Evolutionary conservation across 2,113 vertebrate species (phyloP).

Genomic region (Mustela lutreola): DNA sequence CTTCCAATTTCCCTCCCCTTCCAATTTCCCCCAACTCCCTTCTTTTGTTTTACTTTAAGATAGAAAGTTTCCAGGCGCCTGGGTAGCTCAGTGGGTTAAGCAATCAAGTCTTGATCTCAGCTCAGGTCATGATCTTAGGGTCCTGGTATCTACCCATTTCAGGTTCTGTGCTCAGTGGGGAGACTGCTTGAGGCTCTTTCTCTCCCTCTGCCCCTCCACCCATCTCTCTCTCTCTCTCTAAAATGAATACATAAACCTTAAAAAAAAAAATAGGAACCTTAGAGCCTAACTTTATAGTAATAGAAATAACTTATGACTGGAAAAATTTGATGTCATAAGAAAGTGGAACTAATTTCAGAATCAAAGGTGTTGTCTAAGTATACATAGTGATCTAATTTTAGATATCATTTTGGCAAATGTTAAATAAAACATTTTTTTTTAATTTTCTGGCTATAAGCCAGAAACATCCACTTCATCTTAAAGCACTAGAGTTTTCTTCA

Average conservation of each 20-base stretch:
- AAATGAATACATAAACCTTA: not conserved
- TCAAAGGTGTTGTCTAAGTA: not conserved
- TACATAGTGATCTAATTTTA: not conserved
- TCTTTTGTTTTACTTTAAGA: not conserved
- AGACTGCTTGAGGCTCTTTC: not conserved
- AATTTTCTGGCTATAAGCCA: not conserved
- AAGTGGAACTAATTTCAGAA: not conserved
- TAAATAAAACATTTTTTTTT: not conserved
- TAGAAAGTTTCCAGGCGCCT: not conserved
- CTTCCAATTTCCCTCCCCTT: too few species aligned
- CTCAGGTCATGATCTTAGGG: not conserved
- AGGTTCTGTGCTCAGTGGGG: not conserved
- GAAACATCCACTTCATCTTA: not conserved
- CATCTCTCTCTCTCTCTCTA: not conserved
- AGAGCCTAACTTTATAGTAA: not conserved
- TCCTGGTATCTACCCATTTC: not conserved
- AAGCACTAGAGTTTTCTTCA: not conserved
- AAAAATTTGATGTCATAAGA: not conserved
- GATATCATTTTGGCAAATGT: not conserved
- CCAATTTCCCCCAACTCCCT: too few species aligned
- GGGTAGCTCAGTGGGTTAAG: not conserved
- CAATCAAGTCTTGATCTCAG: not conserved
- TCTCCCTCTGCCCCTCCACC: too few species aligned
- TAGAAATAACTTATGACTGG: not conserved
- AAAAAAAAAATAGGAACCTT: not conserved